Base-by-base conservation (phyloP, 2,113 vertebrate species). In the Peromyscus polionotus region DNA sequence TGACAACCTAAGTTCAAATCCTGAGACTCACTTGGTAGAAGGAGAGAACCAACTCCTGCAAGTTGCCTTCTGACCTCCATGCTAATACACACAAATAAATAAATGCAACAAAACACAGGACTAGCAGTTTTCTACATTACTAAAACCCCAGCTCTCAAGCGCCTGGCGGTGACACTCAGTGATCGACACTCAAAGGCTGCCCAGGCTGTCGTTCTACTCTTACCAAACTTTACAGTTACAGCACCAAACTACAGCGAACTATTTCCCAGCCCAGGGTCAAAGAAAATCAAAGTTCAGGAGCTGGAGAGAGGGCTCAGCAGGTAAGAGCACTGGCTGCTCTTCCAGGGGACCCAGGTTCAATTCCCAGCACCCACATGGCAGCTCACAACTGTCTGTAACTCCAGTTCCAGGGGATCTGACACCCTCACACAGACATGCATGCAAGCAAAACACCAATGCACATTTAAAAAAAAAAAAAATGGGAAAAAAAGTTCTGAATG, bases 141-240 rank as follows among this genome's bases (percentile, higher is more conserved):
- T 57, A n/a, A 87, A 97, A 90, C 10, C 92, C 14, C 31, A 96
- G 88, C 48, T 90, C 90, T 92, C 70, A 10, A 67, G n/a, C 73
- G 59, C 72, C 36, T 13, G 80, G 70, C 2, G 45, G 22, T 33
- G 63, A 88, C 31, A 73, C 88, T 73, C 22, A 91, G 70, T 0
- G 3, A 26, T 77, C n/a, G 12, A 57, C n/a, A 61, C 6, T 31
- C 67, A 51, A 93, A 70, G 20, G 22, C 77, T 79, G 22, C 90
- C 51, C 12, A 80, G 54, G 36, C 57, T 70, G 42, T 65, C 65
- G 61, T 59, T 63, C 70, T 76, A 65, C 67, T 83, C 85, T 72
- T 45, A 65, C 59, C 59, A 90, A 17, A 76, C 79, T 76, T 80
- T 61, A 80, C 17, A 88, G 84, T 72, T 24, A 81, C 10, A 70